A percentile compares a stretch with the other conserved stretches of the same genome.
phyloP scores from a whole-genome alignment of 2,113 vertebrate species.

The Oreotrochilus melanogaster region DNA sequence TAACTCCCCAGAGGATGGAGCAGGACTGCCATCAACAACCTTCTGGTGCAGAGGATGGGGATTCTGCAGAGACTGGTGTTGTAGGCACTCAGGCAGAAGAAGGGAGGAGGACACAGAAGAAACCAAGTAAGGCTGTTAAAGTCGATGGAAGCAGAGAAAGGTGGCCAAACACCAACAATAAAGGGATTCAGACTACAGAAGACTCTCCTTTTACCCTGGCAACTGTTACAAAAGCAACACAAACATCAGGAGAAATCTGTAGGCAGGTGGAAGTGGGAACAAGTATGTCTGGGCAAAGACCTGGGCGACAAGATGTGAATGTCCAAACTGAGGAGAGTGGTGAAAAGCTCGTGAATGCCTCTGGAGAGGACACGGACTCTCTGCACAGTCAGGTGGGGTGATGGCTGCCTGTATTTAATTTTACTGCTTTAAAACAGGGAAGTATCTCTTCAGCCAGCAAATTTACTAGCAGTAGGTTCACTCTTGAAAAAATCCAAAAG shows the following conservation, averaged over 20 bases:
- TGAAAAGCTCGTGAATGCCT: constrained; percentile 46
- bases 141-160: background rate
- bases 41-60: background rate
- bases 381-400: constrained; percentile 80
- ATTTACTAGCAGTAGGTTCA: background rate
- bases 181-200: constrained; percentile 73
- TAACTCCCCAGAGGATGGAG: background rate
- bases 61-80: constrained; percentile 47
- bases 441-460: background rate
- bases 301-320: constrained; percentile 57
- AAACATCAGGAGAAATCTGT: constrained; percentile 68
- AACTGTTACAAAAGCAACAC: constrained; percentile 74
- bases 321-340: constrained; percentile 69
- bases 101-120: background rate
- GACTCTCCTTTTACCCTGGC: background rate
- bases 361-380: constrained; percentile 72
- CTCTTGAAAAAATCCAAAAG: background rate
- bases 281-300: constrained; percentile 63
- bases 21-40: background rate
- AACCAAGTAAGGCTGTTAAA: constrained; percentile 14
- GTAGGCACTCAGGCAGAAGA: constrained; percentile 17
- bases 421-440: background rate
- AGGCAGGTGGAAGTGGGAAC: constrained; percentile 63
- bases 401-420: background rate
- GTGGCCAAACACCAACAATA: constrained; percentile 34